A percentile compares a stretch with the other conserved stretches of the same genome.
Conservation (phyloP, 2,113 vertebrate genomes). For the Mus spicilegus region DNA sequence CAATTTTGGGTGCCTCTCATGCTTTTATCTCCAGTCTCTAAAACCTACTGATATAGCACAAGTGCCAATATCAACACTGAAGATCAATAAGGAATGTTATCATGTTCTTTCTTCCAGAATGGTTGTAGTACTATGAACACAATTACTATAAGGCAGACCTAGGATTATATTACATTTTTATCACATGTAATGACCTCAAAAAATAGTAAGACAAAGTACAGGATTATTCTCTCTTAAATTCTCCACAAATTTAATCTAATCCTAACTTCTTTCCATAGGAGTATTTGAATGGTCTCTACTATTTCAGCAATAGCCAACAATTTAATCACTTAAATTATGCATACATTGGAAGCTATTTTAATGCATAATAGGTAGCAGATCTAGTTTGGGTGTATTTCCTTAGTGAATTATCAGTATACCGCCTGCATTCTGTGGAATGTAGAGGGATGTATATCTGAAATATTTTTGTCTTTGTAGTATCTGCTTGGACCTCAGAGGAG, state of each 20-base stretch:
- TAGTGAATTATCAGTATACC: not conserved
- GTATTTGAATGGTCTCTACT: not conserved
- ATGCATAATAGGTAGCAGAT: not conserved
- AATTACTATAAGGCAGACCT: not conserved
- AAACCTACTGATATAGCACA: not conserved
- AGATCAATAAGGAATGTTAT: not conserved
- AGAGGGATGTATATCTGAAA: not conserved
- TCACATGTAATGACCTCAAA: not conserved
- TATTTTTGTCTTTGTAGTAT: not conserved
- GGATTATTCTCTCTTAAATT: not conserved
- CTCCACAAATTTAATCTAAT: not conserved
- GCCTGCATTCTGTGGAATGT: not conserved
- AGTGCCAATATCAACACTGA: not conserved
- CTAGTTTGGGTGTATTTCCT: not conserved
- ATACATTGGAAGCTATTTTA: not conserved
- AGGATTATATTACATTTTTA: not conserved
- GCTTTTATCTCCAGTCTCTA: not conserved
- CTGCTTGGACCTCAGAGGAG: not conserved
- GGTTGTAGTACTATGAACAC: not conserved
- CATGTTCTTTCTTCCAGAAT: not conserved
- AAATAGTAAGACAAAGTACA: not conserved
- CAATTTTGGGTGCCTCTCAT: not conserved
- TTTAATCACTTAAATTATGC: not conserved
- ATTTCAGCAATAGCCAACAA: not conserved
- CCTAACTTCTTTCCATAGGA: not conserved